phyloP scores from a whole-genome alignment of 2,113 vertebrate genomes.

The Pedionomus torquatus region DNA sequence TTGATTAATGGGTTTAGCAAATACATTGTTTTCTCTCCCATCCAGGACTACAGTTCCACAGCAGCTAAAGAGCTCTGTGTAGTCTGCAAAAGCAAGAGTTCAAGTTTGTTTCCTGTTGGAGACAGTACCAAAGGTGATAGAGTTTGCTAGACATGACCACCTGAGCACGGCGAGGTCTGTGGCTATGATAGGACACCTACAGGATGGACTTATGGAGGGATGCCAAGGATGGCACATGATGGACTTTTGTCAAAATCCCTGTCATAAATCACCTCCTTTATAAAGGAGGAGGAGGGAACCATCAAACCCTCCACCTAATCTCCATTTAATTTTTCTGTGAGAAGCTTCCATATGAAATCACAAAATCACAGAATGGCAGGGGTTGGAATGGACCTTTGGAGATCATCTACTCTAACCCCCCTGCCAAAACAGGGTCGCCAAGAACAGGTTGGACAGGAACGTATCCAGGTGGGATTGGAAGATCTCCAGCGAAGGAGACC shows the following conservation, averaged over 20 bases:
- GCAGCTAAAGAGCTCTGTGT: background rate
- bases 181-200: background rate
- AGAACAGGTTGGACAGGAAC: no score
- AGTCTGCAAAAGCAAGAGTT: background rate
- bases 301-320: background rate
- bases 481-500: no score
- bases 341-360: background rate
- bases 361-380: no score
- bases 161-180: background rate
- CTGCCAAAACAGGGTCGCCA: no score
- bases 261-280: background rate
- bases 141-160: background rate
- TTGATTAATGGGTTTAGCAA: background rate
- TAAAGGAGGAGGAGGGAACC: rapidly evolving
- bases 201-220: background rate
- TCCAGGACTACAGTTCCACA: background rate
- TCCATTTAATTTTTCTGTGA: background rate
- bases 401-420: no score
- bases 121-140: no score
- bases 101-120: background rate
- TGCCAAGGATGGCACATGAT: background rate
- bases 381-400: no score
- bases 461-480: no score
- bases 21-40: background rate
- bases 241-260: background rate